phyloP scores from a whole-genome alignment of 1,140 invertebrate species.

The Caenorhabditis remanei region DNA sequence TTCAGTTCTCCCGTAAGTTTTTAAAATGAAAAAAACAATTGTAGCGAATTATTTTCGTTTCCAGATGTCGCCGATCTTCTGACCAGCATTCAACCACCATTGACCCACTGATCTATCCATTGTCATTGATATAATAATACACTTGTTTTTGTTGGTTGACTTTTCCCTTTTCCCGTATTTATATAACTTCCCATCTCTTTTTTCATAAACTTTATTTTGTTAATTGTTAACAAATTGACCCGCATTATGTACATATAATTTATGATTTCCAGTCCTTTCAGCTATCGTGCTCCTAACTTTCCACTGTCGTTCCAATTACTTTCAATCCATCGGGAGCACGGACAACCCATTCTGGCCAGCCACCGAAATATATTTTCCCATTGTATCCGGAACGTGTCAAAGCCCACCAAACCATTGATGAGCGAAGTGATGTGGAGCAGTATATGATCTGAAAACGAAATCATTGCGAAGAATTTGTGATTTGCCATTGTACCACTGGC shows the following conservation, averaged over 20 bases:
- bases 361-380: conserved; percentile 74
- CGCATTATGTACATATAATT: conserved; percentile 43
- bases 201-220: conserved; percentile 48
- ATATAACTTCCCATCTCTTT: background rate
- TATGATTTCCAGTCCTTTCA: background rate
- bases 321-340: conserved; percentile 76
- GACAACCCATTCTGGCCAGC: conserved; percentile 76
- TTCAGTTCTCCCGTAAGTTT: conserved; percentile 59
- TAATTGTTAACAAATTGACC: background rate
- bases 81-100: conserved; percentile 4
- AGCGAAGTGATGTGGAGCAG: conserved; percentile 72
- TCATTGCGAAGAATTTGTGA: background rate
- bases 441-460: conserved; percentile 70
- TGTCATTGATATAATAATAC: conserved; percentile 25
- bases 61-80: conserved; percentile 47
- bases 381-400: conserved; percentile 67
- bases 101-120: background rate
- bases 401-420: conserved; percentile 74
- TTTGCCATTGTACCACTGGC: conserved; percentile 63
- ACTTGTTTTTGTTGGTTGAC: conserved; percentile 19
- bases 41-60: background rate
- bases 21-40: background rate
- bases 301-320: conserved; percentile 68
- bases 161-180: conserved; percentile 31
- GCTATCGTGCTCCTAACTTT: background rate